Conservation (phyloP, 35 echinoderm and acorn worm genomes). For the Acanthaster planci region DNA sequence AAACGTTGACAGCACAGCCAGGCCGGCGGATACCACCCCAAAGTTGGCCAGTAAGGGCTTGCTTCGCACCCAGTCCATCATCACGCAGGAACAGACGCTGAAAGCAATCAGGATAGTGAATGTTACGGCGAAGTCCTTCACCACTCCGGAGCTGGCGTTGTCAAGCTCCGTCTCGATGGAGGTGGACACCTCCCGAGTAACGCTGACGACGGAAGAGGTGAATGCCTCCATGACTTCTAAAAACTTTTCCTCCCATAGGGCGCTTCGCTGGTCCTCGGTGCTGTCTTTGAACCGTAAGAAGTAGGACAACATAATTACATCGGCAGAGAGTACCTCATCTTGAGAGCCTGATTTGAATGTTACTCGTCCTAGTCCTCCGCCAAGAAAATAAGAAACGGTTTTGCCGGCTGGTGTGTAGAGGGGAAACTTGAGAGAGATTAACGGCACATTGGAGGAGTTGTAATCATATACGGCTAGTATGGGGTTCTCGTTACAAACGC, state of each 20-base stretch:
- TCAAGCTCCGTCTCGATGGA: conserved; percentile 44
- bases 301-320: conserved; percentile 11
- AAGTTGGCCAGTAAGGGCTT: conserved; percentile 42
- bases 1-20: conserved; percentile 47
- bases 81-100: conserved; percentile 20
- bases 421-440: conserved; percentile 1
- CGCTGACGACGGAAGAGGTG: background rate
- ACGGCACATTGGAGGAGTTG: background rate
- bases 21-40: conserved; percentile 38
- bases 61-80: conserved; percentile 48
- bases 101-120: conserved; percentile 34
- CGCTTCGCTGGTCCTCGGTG: conserved; percentile 9
- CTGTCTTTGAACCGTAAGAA: conserved; percentile 15
- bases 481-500: background rate
- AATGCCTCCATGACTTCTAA: conserved; percentile 7
- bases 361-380: conserved; percentile 10
- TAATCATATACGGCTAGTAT: background rate
- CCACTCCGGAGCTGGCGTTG: background rate
- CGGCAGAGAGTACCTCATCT: background rate
- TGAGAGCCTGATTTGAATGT: background rate
- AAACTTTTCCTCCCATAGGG: conserved; percentile 65
- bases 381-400: background rate
- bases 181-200: conserved; percentile 28
- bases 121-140: conserved; percentile 32
- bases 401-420: background rate